Evolutionary conservation across 2,888 invertebrate species (phyloP).

Genomic region (Drosophila affinis): DNA sequence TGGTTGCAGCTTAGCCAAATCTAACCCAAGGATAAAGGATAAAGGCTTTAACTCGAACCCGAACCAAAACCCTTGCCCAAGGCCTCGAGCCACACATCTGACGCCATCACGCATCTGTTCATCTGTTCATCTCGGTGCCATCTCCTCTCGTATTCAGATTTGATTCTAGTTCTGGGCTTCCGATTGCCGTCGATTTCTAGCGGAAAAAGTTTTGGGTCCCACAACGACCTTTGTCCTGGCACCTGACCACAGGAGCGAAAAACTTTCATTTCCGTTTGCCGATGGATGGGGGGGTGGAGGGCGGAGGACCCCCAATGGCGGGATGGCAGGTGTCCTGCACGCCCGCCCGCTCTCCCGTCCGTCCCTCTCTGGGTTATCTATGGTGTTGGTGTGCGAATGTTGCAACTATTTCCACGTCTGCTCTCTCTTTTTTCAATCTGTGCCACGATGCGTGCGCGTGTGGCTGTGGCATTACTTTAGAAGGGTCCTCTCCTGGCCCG

Average conservation of each 20-base stretch:
- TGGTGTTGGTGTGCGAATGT: background rate
- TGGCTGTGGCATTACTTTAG: constrained; percentile 31
- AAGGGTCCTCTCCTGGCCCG: constrained; percentile 6
- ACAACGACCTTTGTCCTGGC: constrained; percentile 32
- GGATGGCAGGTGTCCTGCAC: background rate
- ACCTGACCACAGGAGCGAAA: constrained; percentile 33
- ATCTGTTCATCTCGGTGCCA: background rate
- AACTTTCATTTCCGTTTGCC: constrained; percentile 44
- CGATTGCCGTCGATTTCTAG: constrained; percentile 45
- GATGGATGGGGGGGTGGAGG: constrained; percentile 5
- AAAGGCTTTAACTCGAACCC: background rate
- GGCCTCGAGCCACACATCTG: background rate
- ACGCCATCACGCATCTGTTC: background rate
- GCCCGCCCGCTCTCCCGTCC: no score
- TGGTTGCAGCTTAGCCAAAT: constrained; percentile 4
- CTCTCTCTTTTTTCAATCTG: background rate
- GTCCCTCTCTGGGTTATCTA: background rate
- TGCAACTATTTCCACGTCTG: constrained; percentile 16
- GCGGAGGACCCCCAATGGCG: background rate
- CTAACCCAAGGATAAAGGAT: constrained; percentile 2
- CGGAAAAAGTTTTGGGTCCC: constrained; percentile 35
- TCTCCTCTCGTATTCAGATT: background rate
- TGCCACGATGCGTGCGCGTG: constrained; percentile 23
- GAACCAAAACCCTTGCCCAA: background rate
- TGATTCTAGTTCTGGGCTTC: constrained; percentile 6